Base-by-base conservation (phyloP, 2,797 vertebrate species). In the Syngnathus acus region DNA sequence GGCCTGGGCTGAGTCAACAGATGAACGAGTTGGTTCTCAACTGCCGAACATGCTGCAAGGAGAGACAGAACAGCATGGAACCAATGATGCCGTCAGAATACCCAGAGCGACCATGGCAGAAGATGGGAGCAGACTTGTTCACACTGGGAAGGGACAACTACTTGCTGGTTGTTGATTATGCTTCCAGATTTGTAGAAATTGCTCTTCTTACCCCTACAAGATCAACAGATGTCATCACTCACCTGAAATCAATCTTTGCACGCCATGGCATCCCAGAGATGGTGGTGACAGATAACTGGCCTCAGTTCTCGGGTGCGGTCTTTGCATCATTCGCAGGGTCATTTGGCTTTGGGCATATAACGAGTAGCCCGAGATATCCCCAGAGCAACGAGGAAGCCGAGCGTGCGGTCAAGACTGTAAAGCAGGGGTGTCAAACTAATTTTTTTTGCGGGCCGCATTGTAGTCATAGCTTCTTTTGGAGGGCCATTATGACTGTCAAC, bases 161-260 rank as follows among this genome's bases (percentile, higher is more conserved):
- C 42, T 19, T 61, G 43, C 65, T 67, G 4, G 65, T 60, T 5
- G 65, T 51, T 3, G 55, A 60, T 11, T 67, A 67, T 21, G 3
- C 16, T 0, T 67, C 65, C 10, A 67, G 65, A 8, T 67, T 38
- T 50, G 57, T 67, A 10, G 32, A 67, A 23, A 61, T 67, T 39
- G 43, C 65, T 0, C 23, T 39, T 1, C 3, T 67, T 14, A 38
- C 26, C 17, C 45, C 26, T 10, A 60, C 57, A 19, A 67, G 6
- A n/a, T 61, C 45, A 0, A 21, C 10, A 1, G 26, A 67, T 26
- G 43, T 67, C 0, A 67, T 60, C 16, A 9, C 7, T 3, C 57
- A 67, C 16, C 45, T 60, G 0, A 67, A 61, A 13, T 67, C 26
- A 7, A 38, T 61, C 4, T 67, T 61, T 50, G 55, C 45, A 5